Conservation (phyloP, 2,113 vertebrate species). For the Psilopogon haemacephalus region DNA sequence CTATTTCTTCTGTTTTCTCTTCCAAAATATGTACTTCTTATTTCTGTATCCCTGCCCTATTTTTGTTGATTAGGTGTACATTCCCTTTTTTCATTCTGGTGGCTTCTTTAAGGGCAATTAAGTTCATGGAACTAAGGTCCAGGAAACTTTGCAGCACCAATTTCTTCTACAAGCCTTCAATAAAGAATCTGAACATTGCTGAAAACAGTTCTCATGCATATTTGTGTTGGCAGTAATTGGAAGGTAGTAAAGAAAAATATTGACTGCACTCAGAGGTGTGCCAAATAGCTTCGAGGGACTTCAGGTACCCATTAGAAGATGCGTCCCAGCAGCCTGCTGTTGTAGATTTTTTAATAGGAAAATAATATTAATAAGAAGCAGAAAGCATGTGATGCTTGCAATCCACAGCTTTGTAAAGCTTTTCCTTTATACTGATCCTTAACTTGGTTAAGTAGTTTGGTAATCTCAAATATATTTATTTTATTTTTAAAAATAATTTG, state of each 20-base stretch:
- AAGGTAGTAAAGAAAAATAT: neutral
- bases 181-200: neutral
- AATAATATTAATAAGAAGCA: neutral
- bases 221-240: neutral
- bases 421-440: neutral
- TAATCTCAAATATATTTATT: neutral
- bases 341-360: neutral
- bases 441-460: neutral
- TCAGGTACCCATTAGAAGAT: neutral
- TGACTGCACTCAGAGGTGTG: neutral
- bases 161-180: neutral
- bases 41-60: neutral
- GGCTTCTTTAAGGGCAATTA: neutral
- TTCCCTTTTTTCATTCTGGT: constrained; percentile 6
- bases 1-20: neutral
- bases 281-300: neutral
- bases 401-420: neutral
- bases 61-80: neutral
- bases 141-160: neutral
- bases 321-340: neutral
- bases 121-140: neutral
- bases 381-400: neutral
- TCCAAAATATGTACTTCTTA: neutral
- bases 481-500: neutral
- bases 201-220: neutral